Base-by-base conservation (phyloP, 1,140 invertebrate genomes). In the Teleogryllus occipitalis region DNA sequence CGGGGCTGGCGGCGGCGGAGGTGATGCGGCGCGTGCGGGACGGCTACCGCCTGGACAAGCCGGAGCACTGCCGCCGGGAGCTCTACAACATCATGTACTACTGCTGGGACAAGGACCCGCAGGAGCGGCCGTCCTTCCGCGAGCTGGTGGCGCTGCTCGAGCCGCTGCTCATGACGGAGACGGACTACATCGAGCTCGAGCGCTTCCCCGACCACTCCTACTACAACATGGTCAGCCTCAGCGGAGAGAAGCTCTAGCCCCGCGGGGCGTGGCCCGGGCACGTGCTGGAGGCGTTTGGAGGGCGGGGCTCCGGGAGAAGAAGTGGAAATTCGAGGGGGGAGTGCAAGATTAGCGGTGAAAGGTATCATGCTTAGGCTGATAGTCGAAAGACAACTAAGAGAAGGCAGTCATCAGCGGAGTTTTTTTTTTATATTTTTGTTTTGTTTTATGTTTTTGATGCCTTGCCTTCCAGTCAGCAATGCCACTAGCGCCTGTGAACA, bases 81-180 rank as follows among this genome's bases (percentile, higher is more conserved):
- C 88, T 97, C 1, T 97, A 96, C 86, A 97, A 97, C 82, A 95
- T 97, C 74, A 97, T 97, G 95, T 96, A 94, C 84, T 97, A 97
- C 83, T 97, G 95, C 84, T 97, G 96, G 96, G 93, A 95, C 80
- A 92, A 93, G 46, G 92, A 96, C 83, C 90, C 94, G 3, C 89
- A 90, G 15, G 89, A 93, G 65, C 85, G 95, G 78, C 95, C 95
- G 0, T 89, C 91, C 10, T 97, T 97, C 84, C 87, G 87, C 1
- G 95, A 97, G 85, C 90, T 95, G 15, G 91, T 96, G 1, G 87
- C 89, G 48, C 89, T 96, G 82, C 87, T 96, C 7, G 95, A 97
- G 83, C 91, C 92, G 80, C 87, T 98, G 14, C 85, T 97, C 8
- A 90, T 95, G 82, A 93, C 94, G 46, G 95, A 97, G 86, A 96